A percentile compares a stretch with the other conserved stretches of the same genome.
These are phyloP conservation scores for Petrolisthes cinctipes DNA, from an alignment of 2,888 invertebrate genomes.

Conservation along the genomic window DNA sequence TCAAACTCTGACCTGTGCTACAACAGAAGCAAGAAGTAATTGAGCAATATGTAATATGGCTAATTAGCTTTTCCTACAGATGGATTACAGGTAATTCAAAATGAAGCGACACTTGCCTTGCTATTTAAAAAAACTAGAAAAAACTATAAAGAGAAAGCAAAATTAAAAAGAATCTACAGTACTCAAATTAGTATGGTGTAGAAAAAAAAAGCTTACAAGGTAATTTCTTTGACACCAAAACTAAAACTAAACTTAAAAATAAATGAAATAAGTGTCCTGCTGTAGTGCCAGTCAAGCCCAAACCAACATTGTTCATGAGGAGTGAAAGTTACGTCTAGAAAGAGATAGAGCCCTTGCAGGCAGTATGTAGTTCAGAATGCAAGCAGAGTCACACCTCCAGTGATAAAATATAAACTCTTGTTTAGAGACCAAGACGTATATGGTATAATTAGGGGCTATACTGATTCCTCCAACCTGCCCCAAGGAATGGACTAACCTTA, in stretches of 20 bases:
- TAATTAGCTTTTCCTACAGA: slow-evolving; percentile 7
- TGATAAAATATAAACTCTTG: too few species aligned
- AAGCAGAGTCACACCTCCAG: too few species aligned
- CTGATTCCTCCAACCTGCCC: too few species aligned
- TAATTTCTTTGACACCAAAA: too few species aligned
- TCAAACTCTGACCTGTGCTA: slow-evolving; percentile 21
- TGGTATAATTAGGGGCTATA: too few species aligned
- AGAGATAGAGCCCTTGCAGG: too few species aligned
- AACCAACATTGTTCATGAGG: too few species aligned
- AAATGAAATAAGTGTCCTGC: neutral
- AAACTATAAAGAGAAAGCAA: neutral
- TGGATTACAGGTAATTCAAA: slow-evolving; percentile 14
- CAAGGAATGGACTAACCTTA: too few species aligned
- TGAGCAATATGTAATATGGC: slow-evolving; percentile 39
- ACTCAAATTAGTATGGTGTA: neutral
- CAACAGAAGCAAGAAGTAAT: slow-evolving; percentile 29
- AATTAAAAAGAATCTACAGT: neutral
- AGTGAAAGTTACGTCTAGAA: too few species aligned
- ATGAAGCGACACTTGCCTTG: neutral
- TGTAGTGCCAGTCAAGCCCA: too few species aligned
- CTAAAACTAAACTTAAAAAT: neutral
- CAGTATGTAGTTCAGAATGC: too few species aligned
- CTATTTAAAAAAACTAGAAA: neutral
- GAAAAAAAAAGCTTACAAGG: neutral
- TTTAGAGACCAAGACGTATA: too few species aligned